These are phyloP conservation scores for Brachionus rotundiformis DNA, from an alignment of 1,140 invertebrate genomes.

Conservation along the genomic window DNA sequence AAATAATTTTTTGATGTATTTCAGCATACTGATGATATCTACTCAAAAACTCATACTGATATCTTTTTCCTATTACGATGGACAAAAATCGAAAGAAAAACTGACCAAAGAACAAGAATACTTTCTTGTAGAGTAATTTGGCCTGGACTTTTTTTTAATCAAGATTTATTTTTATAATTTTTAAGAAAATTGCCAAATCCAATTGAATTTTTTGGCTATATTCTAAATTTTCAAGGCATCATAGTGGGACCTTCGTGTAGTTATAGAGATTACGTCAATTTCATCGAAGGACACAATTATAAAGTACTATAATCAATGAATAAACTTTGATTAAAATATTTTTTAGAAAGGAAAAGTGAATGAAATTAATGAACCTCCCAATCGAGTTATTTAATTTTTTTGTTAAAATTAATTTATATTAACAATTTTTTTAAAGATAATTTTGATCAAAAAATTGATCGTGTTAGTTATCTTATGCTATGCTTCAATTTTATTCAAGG, in stretches of 20 bases:
- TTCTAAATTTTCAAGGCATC: slow-evolving; percentile 53
- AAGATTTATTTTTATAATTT: neutral
- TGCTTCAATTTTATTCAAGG: neutral
- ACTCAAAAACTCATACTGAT: slow-evolving; percentile 90
- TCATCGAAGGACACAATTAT: slow-evolving; percentile 49
- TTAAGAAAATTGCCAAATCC: neutral
- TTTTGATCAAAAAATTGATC: slow-evolving; percentile 4
- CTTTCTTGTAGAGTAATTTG: neutral
- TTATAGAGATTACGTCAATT: slow-evolving; percentile 52
- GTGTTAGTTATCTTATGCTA: neutral
- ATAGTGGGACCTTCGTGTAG: slow-evolving; percentile 51
- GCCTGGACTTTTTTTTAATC: too few species aligned
- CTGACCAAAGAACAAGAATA: neutral
- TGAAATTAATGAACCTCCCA: neutral
- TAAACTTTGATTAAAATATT: neutral
- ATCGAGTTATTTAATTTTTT: neutral
- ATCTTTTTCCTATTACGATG: slow-evolving; percentile 88
- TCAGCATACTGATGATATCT: slow-evolving; percentile 87
- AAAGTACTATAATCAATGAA: neutral
- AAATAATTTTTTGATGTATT: too few species aligned
- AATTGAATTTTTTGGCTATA: slow-evolving; percentile 53
- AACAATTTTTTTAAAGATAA: neutral
- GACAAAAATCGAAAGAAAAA: slow-evolving; percentile 58
- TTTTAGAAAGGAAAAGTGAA: neutral
- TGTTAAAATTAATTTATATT: neutral